Percentiles rank a stretch among this genome's conserved stretches.
phyloP scores from a whole-genome alignment of 2,797 vertebrate genomes.

The Atherinosoma microstoma region DNA sequence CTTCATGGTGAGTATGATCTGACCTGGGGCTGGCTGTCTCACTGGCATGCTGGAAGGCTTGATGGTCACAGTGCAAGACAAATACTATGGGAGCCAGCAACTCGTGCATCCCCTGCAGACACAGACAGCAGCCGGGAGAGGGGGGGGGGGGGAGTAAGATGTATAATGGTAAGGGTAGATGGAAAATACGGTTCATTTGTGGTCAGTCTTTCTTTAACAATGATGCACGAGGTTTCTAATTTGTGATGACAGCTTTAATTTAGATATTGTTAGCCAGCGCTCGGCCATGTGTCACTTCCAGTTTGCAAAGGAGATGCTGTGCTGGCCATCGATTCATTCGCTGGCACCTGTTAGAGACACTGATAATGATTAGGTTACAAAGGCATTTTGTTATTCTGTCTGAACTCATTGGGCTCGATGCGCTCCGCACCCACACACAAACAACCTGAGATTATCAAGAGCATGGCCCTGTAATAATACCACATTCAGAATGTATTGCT shows the following conservation, averaged over 20 bases:
- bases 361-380: conserved; percentile 60
- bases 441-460: background rate
- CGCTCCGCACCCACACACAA: background rate
- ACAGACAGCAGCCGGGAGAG: background rate
- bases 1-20: conserved; percentile 50
- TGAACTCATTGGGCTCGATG: conserved; percentile 6
- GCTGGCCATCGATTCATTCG: conserved; percentile 41
- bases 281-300: conserved; percentile 72
- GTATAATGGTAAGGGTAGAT: conserved; percentile 19
- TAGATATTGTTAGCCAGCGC: conserved; percentile 70
- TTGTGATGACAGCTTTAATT: conserved; percentile 69
- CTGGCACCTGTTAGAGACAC: conserved; percentile 64
- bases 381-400: conserved; percentile 51
- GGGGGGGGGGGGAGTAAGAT: background rate
- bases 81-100: conserved; percentile 96
- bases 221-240: conserved; percentile 78
- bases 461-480: background rate
- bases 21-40: conserved; percentile 95
- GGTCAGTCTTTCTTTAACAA: conserved; percentile 65
- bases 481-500: background rate
- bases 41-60: conserved; percentile 96
- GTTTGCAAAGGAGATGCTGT: conserved; percentile 65
- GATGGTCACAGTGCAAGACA: conserved; percentile 96
- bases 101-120: conserved; percentile 95
- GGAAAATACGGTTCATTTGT: conserved; percentile 54